phyloP scores from a whole-genome alignment of 2,888 invertebrate species.

The Frankliniella fusca region DNA sequence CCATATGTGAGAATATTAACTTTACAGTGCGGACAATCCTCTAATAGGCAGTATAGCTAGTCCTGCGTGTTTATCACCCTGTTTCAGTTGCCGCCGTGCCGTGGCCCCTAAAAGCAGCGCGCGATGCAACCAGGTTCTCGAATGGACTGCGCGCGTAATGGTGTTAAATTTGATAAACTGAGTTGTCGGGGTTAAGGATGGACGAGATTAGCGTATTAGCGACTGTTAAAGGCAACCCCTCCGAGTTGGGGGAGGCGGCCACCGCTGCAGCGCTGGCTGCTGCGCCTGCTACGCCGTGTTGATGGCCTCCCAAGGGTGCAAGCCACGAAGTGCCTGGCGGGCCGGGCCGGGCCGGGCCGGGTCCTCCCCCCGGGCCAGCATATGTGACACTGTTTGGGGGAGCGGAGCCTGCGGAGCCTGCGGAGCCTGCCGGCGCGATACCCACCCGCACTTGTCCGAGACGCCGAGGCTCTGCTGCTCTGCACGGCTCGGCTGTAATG shows the following conservation, averaged over 20 bases:
- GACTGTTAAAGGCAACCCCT: conserved; percentile 14
- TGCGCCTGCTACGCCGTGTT: too few species aligned
- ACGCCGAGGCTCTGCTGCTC: not conserved
- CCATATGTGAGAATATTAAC: too few species aligned
- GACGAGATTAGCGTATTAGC: conserved; percentile 20
- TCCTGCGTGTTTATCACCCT: not conserved
- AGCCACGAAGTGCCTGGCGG: not conserved
- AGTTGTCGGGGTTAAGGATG: conserved; percentile 7
- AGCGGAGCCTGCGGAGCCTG: not conserved
- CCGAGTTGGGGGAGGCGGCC: not conserved
- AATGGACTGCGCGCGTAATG: not conserved
- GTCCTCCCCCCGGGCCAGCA: not conserved
- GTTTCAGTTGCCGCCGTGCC: not conserved
- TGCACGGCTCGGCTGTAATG: not conserved
- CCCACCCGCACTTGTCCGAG: not conserved
- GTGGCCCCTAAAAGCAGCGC: not conserved
- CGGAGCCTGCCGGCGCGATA: not conserved
- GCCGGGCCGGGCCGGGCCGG: not conserved
- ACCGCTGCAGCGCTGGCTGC: too few species aligned
- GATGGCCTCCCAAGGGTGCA: not conserved
- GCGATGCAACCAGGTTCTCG: not conserved
- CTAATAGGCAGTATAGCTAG: not conserved
- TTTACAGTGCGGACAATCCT: too few species aligned
- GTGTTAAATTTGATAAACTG: conserved; percentile 23
- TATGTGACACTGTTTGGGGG: conserved; percentile 1